Base-by-base conservation (phyloP, 2,888 invertebrate genomes). In the Steinernema hermaphroditum region DNA sequence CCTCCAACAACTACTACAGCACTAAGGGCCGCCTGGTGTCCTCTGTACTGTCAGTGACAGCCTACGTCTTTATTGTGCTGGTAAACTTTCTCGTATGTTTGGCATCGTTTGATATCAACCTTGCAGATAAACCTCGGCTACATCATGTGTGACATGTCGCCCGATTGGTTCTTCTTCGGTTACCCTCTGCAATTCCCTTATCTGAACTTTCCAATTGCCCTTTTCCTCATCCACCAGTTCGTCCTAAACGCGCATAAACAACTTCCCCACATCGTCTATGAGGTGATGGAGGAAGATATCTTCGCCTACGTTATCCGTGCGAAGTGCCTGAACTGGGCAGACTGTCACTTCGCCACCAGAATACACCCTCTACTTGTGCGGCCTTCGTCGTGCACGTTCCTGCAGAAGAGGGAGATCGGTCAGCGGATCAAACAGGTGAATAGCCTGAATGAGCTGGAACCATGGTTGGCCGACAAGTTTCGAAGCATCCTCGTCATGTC, bases 111-210 rank as follows among this genome's bases (percentile, higher is more conserved):
- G n/a, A n/a, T n/a, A n/a, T n/a, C n/a, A n/a, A n/a, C 37, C 16
- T 34, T 62, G 1, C n/a, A 62, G 62, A n/a, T 34, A 4, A 62
- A 62, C n/a, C 62, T 62, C 8, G 62, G 62, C 62, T 62, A 62
- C 62, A 62, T 62, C 29, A 62, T 62, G 62, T 32, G 62, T 32
- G 62, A 62, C 32, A 62, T 62, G 62, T 62, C 62, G 8, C 62
- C 62, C 14, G 34, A 62, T 19, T 62, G 62, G 62, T 62, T 62
- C 32, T 16, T 62, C 19, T 16, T 62, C 12, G 62, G 62, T 27
- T 62, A 62, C 34, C 62, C 62, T 1, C 32, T 62, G 8, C 62
- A 62, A 32, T 62, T 62, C 19, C 62, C 62, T n/a, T 62, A 62
- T n/a, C 62, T 62, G 2, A 62, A 62, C 32, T 62, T 62, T 16